phyloP scores from a whole-genome alignment of 2,888 invertebrate genomes.

The Gastracanthus pulcherrimus region DNA sequence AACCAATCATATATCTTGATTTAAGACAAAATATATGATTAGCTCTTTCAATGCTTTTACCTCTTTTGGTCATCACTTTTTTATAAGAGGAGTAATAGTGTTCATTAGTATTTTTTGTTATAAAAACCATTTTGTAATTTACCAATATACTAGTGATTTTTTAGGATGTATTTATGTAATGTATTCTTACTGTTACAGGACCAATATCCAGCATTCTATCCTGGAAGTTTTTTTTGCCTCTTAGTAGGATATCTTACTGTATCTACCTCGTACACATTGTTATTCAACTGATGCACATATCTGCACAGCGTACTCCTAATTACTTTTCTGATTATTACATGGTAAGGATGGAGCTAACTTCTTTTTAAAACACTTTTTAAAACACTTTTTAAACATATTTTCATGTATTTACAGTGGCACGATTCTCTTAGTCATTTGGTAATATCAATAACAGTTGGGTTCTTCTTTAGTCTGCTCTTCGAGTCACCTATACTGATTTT shows the following conservation, averaged over 20 bases:
- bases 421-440: constrained; percentile 45
- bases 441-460: constrained; percentile 38
- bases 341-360: constrained; percentile 11
- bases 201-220: constrained; percentile 60
- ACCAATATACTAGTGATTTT: too few relatives aligned
- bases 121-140: too few relatives aligned
- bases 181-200: constrained; percentile 16
- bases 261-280: constrained; percentile 64
- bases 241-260: constrained; percentile 65
- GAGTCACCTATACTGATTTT: constrained; percentile 57
- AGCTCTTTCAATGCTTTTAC: too few relatives aligned
- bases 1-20: too few relatives aligned
- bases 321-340: constrained; percentile 57
- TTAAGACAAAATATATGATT: too few relatives aligned
- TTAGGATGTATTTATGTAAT: too few relatives aligned
- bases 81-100: too few relatives aligned
- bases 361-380: neutral
- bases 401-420: constrained; percentile 52
- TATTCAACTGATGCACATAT: constrained; percentile 53
- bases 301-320: constrained; percentile 30
- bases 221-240: constrained; percentile 60
- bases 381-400: neutral
- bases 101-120: too few relatives aligned
- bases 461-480: constrained; percentile 56
- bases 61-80: too few relatives aligned